Base-by-base conservation (phyloP, 2,888 invertebrate genomes). In the Malthinus seriepunctatus region DNA sequence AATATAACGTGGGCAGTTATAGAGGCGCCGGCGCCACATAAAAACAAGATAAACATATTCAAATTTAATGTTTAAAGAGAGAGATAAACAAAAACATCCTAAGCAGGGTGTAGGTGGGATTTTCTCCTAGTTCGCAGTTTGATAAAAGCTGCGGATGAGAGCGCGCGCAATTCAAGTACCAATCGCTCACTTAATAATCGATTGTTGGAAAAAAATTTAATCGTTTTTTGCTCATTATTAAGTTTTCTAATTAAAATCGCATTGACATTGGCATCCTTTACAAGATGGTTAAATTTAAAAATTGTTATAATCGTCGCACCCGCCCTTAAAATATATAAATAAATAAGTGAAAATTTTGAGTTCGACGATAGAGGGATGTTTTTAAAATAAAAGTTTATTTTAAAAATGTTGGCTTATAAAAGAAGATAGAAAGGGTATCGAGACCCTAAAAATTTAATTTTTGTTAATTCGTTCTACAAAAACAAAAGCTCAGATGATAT, bases 401-500 rank as follows among this genome's bases (percentile, higher is more conserved):
- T 37, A 58, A 54, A 23, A 69, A 75, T 73, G 73, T 70, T 68
- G 67, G 73, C 75, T 53, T 76, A 76, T 74, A 77, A 76, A 69
- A 76, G 76, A 75, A 76, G 75, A 76, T 72, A 62, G 51, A 48
- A 61, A 57, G 49, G 60, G 60, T 47, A 34, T 34, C 12, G 12
- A 42, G 12, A 38, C 44, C 45, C 35, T 15, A 23, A 15, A 34
- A 15, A 31, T 3, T 23, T 23, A 3, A 23, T 3, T 23, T 23
- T 23, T 23, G 2, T 5, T 2, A 23, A 23, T 23, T 23, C 23
- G 23, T 23, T 23, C 23, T 23, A 23, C 23, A 23, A 23, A 47
- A 32, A 47, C 48, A 54, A 23, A 23, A 23, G 42, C 55, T 49
- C 60, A 55, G 44, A 60, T 60, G 60, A 39, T 50, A 34, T 37